Percentiles rank a stretch among this genome's conserved stretches.
These are phyloP conservation scores for Carassius carassius DNA, from an alignment of 2,113 vertebrate species.

Conservation along the genomic window DNA sequence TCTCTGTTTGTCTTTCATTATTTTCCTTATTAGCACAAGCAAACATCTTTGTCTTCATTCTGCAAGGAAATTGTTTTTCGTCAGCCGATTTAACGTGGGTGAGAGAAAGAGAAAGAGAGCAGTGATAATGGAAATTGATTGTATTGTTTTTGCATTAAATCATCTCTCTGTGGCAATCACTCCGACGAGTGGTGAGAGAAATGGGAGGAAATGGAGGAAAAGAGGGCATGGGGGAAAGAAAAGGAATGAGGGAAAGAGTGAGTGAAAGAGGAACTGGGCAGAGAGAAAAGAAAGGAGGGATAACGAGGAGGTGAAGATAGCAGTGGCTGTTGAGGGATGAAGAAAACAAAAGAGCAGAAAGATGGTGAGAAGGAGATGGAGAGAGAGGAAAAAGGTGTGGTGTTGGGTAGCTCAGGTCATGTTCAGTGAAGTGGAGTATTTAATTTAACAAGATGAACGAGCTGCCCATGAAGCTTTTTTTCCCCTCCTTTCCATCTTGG, in stretches of 20 bases:
- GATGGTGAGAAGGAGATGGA: conserved; percentile 49
- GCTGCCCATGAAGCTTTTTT: conserved; percentile 66
- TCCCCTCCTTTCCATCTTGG: conserved; percentile 44
- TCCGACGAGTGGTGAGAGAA: not conserved
- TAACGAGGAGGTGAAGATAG: conserved; percentile 47
- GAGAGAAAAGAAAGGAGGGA: conserved; percentile 42
- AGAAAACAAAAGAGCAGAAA: conserved; percentile 54
- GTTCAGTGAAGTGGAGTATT: conserved; percentile 75
- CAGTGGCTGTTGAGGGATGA: conserved; percentile 47
- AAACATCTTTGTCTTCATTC: conserved; percentile 75
- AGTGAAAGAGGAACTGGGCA: conserved; percentile 18
- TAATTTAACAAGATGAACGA: conserved; percentile 81
- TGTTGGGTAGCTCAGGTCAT: conserved; percentile 65
- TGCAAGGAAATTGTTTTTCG: conserved; percentile 70
- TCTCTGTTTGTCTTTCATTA: conserved; percentile 78
- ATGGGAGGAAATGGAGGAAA: conserved; percentile 12
- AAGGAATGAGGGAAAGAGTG: conserved; percentile 45
- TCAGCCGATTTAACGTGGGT: conserved; percentile 65
- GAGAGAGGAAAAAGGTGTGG: conserved; percentile 38
- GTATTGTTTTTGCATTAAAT: conserved; percentile 75
- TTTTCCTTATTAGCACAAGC: conserved; percentile 74
- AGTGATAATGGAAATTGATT: conserved; percentile 63
- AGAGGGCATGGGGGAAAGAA: conserved; percentile 12
- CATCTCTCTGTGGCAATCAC: conserved; percentile 46
- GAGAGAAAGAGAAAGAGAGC: conserved; percentile 62